Evolutionary conservation across 2,888 invertebrate species (phyloP), one percentile per base, ranked within the genome.

Genomic region (Nomada fabriciana): DNA sequence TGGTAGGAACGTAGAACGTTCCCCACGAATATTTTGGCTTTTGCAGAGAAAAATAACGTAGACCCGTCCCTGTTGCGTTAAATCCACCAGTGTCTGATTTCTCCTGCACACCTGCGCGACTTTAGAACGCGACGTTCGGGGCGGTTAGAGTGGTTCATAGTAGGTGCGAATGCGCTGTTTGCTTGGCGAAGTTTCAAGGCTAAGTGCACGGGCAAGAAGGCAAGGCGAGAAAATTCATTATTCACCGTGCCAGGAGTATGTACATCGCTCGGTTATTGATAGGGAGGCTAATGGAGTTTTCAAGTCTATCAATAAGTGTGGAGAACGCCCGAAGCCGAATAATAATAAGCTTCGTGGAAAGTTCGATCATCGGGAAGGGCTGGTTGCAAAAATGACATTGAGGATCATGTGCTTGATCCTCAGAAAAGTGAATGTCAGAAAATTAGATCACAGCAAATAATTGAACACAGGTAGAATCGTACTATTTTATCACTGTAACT

Each of bases 211-310:
- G 25, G 25, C 43, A 60, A 64, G 57, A 9, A 72, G 42, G 59
- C 20, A 42, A 25, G 23, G 20, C 42, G 42, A 53, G 47, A n/a
- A 2, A 25, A 59, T 67, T 60, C 43, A 69, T 84, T 80, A 76
- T 83, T 68, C 72, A 25, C 42, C 47, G 63, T 18, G 60, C 50
- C 71, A 43, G 67, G 64, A 69, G 82, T 53, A 15, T 29, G 61
- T 61, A 53, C 50, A 50, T 64, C 25, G 20, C 18, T 72, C 57
- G 72, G 55, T 72, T 77, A 53, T 73, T 73, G 60, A 52, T 60
- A 60, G 18, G 57, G 29, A 25, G 64, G 50, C 23, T 76, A 76
- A 76, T 76, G 76, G 71, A 76, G 55, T 55, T 52, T 59, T 72
- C 50, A 59, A 64, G 64, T 73, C 57, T 59, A 63, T 59, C 64